These are phyloP conservation scores for Mycetomoellerius zeteki DNA, from an alignment of 1,140 invertebrate species.

Conservation along the genomic window DNA sequence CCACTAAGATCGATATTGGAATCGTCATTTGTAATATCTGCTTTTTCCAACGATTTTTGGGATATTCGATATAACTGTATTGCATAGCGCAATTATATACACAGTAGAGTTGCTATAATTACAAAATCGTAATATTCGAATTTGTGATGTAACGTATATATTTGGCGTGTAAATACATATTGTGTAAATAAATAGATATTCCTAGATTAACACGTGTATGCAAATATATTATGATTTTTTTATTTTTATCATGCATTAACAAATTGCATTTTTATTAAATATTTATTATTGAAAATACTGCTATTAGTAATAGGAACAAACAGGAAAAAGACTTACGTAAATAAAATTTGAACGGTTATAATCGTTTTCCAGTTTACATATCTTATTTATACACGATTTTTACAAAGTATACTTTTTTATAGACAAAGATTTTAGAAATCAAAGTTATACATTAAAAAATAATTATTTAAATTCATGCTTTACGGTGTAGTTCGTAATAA, in stretches of 20 bases:
- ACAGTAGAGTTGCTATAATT: slow-evolving; percentile 18
- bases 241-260: slow-evolving; percentile 1
- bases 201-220: slow-evolving; percentile 11
- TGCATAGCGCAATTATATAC: not conserved
- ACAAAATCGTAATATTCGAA: slow-evolving; percentile 42
- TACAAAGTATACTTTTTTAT: not conserved
- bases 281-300: not conserved
- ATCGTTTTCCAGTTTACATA: not conserved
- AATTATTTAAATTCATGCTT: not conserved
- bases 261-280: not conserved
- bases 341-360: not conserved
- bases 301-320: not conserved
- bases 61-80: not conserved
- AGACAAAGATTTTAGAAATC: not conserved
- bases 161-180: slow-evolving; percentile 15
- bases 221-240: not conserved
- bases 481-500: not conserved
- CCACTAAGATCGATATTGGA: not conserved
- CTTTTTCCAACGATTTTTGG: slow-evolving; percentile 31
- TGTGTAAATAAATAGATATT: slow-evolving; percentile 48
- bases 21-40: not conserved
- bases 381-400: not conserved
- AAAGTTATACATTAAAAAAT: not conserved
- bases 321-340: not conserved
- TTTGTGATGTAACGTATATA: slow-evolving; percentile 2